A percentile compares a stretch with the other conserved stretches of the same genome.
Evolutionary conservation across 2,113 vertebrate species (phyloP).

Genomic region (Piprites chloris): DNA sequence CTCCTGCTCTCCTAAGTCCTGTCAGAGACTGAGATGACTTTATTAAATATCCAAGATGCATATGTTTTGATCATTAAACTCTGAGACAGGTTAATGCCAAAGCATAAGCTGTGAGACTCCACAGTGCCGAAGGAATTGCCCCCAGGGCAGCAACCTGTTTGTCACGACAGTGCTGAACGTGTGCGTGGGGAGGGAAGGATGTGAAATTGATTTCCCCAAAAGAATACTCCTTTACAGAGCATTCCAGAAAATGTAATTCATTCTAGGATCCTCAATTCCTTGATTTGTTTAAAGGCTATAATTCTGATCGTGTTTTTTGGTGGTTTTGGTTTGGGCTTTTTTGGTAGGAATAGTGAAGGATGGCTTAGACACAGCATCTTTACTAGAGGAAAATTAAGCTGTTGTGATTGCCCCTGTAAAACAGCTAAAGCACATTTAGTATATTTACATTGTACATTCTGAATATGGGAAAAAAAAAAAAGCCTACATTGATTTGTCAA

Average conservation of each 20-base stretch:
- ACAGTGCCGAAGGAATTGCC: not conserved
- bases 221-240: not conserved
- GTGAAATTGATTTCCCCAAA: not conserved
- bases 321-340: not conserved
- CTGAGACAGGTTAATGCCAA: not conserved
- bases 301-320: not conserved
- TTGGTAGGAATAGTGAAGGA: not conserved
- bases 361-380: not conserved
- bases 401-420: not conserved
- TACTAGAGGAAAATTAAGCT: not conserved
- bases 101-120: not conserved
- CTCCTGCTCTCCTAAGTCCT: not conserved
- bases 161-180: not conserved
- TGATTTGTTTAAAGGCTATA: not conserved
- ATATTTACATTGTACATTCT: not conserved
- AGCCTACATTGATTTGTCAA: not conserved
- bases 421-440: not conserved
- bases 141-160: not conserved
- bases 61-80: not conserved
- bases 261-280: not conserved
- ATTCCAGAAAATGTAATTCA: not conserved
- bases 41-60: not conserved
- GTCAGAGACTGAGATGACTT: not conserved
- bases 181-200: fast-evolving
- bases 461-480: not conserved